Conservation (phyloP, 2,797 vertebrate species). For the Delichon dasypus region DNA sequence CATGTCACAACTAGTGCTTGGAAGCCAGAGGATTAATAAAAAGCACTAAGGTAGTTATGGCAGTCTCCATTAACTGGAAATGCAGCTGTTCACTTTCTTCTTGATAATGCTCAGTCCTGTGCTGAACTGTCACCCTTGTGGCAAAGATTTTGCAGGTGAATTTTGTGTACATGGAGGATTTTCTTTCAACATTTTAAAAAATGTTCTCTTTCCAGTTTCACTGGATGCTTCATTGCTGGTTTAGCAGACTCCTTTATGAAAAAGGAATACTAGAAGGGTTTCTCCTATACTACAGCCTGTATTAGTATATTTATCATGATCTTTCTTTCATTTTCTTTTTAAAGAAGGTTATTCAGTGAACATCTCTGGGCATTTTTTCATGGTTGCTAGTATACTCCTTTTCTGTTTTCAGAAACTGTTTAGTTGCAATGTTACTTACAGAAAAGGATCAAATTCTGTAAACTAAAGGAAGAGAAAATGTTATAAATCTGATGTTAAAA, state of each 20-base stretch:
- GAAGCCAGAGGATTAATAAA: neutral
- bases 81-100: neutral
- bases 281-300: neutral
- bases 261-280: neutral
- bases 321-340: neutral
- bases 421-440: neutral
- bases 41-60: neutral
- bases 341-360: neutral
- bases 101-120: neutral
- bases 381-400: neutral
- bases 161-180: neutral
- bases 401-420: neutral
- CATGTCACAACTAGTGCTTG: neutral
- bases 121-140: neutral
- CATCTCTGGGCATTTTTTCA: neutral
- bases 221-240: neutral
- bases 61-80: neutral
- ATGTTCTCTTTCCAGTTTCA: neutral
- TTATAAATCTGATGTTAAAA: neutral
- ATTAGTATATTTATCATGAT: neutral
- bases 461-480: neutral
- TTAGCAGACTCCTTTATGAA: neutral
- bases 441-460: neutral
- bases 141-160: neutral
- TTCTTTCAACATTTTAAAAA: neutral